Conservation (phyloP, 2,797 vertebrate species). For the Eremophila alpestris region DNA sequence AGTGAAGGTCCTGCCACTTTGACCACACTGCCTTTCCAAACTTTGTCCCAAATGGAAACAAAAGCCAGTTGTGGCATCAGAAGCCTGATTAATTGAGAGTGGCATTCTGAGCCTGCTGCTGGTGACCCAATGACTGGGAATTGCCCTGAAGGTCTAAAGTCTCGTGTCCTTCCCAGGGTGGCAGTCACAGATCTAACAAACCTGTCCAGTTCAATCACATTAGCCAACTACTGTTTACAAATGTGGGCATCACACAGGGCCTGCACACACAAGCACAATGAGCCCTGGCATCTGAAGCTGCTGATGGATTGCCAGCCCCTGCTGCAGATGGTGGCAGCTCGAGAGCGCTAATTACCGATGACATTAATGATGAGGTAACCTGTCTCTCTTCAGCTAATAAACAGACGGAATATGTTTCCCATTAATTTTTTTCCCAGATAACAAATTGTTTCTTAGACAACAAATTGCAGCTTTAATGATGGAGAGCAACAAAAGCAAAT, state of each 20-base stretch:
- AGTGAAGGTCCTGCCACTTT: neutral
- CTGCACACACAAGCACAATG: neutral
- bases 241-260: neutral
- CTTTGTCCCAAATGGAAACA: conserved; percentile 32
- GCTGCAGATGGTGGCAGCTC: conserved; percentile 6
- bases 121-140: conserved; percentile 76
- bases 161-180: neutral
- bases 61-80: conserved; percentile 22
- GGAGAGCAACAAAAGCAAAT: conserved; percentile 41
- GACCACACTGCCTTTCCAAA: neutral
- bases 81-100: conserved; percentile 84
- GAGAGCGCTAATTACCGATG: conserved; percentile 55
- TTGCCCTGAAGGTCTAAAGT: conserved; percentile 64
- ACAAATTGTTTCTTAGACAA: conserved; percentile 58
- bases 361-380: conserved; percentile 69
- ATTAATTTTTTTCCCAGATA: conserved; percentile 24
- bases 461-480: conserved; percentile 47
- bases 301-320: conserved; percentile 30
- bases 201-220: conserved; percentile 24
- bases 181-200: conserved; percentile 11
- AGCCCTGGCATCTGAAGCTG: conserved; percentile 19
- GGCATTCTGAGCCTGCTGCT: conserved; percentile 77
- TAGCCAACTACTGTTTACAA: conserved; percentile 15
- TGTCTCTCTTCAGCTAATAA: conserved; percentile 47
- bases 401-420: conserved; percentile 58